Percentiles rank a stretch among this genome's conserved stretches.
Conservation (phyloP, 2,888 invertebrate genomes). For the Frankliniella intonsa region DNA sequence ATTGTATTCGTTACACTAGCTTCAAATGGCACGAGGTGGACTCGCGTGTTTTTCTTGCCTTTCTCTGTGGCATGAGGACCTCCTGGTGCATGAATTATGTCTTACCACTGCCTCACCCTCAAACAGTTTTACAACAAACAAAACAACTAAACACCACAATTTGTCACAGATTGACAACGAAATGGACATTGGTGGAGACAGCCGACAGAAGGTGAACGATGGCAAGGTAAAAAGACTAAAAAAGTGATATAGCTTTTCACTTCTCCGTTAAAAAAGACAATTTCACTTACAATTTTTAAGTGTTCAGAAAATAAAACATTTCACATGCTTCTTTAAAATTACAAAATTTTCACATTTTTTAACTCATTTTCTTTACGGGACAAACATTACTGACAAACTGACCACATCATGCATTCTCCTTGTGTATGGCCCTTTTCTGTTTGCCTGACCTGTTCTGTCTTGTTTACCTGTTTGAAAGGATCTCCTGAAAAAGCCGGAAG, state of each 20-base stretch:
- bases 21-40: neutral
- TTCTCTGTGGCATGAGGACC: neutral
- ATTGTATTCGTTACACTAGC: no score
- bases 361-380: no score
- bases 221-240: neutral
- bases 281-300: no score
- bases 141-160: neutral
- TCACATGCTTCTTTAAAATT: neutral
- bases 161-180: constrained; percentile 11
- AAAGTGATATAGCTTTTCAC: neutral
- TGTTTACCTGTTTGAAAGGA: neutral
- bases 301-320: neutral
- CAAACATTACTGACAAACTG: neutral
- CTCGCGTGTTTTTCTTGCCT: neutral
- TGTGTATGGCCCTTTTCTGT: neutral
- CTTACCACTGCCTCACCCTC: no score
- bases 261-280: neutral
- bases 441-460: neutral
- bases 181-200: neutral
- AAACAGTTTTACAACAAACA: neutral
- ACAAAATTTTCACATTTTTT: no score
- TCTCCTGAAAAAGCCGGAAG: constrained; percentile 34
- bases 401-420: neutral
- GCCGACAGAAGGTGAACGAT: neutral
- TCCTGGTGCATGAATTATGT: no score